Evolutionary conservation across 2,888 invertebrate species (phyloP), one percentile per base, ranked within the genome.

Genomic region (Tricholauxania praeusta): DNA sequence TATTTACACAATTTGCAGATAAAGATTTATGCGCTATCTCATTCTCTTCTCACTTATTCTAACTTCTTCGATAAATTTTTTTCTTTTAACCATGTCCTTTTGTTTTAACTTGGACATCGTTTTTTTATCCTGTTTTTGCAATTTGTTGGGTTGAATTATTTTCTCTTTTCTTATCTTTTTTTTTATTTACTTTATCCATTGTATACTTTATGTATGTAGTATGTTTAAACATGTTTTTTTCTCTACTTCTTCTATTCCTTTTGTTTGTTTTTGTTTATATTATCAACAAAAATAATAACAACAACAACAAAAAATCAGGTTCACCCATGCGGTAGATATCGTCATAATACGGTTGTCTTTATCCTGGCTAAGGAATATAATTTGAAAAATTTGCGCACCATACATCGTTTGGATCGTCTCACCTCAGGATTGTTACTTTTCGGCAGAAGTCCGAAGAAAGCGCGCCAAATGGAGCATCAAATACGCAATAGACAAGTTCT

Each of bases 261-360:
- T 49, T 69, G 28, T 12, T 71, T 39, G 15, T 15, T 39, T 39
- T 32, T 32, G 7, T 15, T 39, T 60, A 15, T 60, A n/a, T 55
- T 55, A 10, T 55, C 22, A 55, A 19, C 17, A 19, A 55, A 6
- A 55, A 17, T 10, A 19, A 19, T 19, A 55, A 19, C 12, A 55
- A 19, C 55, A 55, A 22, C 12, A 39, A 39, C 17, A 49, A 59
- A 59, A 39, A 39, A 17, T 10, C 62, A 97, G 96, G 96, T 97
- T 74, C 99, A 99, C 88, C 98, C 99, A 3, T 99, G 99, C 88
- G 99, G 99, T 75, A 91, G 98, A 83, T 99, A 99, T 89, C 91
- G 98, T 70, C 96, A 98, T 89, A 99, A 99, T 89, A 97, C 98
- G 10, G 95, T 99, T 77, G 94, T 96, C 72, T 97, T 96, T 87